Percentiles rank a stretch among this genome's conserved stretches.
These are phyloP conservation scores for Sphaeramia orbicularis DNA, from an alignment of 2,797 vertebrate species.

Conservation along the genomic window DNA sequence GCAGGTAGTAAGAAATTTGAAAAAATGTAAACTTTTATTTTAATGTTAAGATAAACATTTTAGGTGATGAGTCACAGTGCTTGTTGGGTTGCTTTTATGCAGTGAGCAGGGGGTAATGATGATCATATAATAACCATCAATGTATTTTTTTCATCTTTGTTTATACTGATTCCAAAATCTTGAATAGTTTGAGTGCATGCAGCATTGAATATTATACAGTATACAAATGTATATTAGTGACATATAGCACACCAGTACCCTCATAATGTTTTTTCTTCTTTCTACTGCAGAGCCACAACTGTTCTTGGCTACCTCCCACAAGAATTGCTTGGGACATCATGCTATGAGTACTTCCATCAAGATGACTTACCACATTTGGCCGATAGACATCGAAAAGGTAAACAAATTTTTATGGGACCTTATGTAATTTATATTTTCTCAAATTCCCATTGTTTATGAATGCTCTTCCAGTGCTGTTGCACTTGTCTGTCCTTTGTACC, in stretches of 20 bases:
- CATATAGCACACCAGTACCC: background rate
- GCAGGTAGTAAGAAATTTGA: no score
- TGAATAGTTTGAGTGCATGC: background rate
- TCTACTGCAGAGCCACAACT: conserved; percentile 88
- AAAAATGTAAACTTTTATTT: no score
- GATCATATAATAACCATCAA: no score
- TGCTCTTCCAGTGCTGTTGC: background rate
- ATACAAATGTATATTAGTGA: no score
- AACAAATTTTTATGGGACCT: conserved; percentile 1
- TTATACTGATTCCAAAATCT: background rate
- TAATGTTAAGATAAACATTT: no score
- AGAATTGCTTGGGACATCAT: conserved; percentile 95
- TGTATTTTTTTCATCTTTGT: background rate
- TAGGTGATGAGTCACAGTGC: no score
- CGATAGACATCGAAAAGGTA: conserved; percentile 94
- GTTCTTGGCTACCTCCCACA: conserved; percentile 96
- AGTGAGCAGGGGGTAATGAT: no score
- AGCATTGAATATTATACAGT: background rate
- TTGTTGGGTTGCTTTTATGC: no score
- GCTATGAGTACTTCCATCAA: conserved; percentile 98
- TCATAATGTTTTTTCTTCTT: background rate
- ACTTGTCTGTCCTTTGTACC: background rate
- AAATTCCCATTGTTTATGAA: background rate
- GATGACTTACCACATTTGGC: conserved; percentile 93
- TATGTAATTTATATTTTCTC: background rate